Base-by-base conservation (phyloP, 30 jellyfish, hydroid and myxozoan species). In the Aurelia sp. region DNA sequence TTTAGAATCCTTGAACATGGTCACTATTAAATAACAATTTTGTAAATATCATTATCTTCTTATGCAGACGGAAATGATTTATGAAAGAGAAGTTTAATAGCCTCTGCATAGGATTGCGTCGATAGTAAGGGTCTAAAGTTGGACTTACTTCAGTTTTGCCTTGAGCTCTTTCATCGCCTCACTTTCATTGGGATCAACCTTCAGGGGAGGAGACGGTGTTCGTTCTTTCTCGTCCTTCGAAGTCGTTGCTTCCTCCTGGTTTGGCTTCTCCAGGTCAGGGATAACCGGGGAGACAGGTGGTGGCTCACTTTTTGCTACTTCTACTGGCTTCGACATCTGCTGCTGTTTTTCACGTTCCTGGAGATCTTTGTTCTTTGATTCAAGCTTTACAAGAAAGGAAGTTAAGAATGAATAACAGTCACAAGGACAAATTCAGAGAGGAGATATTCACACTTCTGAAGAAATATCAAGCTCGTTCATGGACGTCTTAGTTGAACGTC, bases 111-210 rank as follows among this genome's bases (percentile, higher is more conserved):
- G 3, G 55, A 44, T 7, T 44, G 55, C 0, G 9, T 44, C 3
- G 0, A 7, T 44, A 6, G 16, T 44, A 1, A 44, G 55, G 13
- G 55, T 44, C 55, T 44, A 40, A 5, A 40, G 3, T 40, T 69
- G 22, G 19, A 59, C 98, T 79, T 4, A 86, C 98, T 91, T 91
- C 20, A 91, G 90, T 50, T 91, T 91, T 11, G 91, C 75, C 71
- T 85, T 91, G 44, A 91, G 63, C 63, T 85, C 94, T 65, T 91
- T 91, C 78, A 91, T 73, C 33, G 78, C 88, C 35, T 91, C 98
- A 41, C 91, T 75, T 59, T 91, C 98, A 62, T 65, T 67, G 27
- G 89, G 71, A 27, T 86, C 95, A 33, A 23, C 73, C 40, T 86
- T 86, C 52, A 76, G 50, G 3, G 85, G 71, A 48, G 95, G 95